phyloP scores from a whole-genome alignment of 2,888 invertebrate species.

The Frankliniella fusca region DNA sequence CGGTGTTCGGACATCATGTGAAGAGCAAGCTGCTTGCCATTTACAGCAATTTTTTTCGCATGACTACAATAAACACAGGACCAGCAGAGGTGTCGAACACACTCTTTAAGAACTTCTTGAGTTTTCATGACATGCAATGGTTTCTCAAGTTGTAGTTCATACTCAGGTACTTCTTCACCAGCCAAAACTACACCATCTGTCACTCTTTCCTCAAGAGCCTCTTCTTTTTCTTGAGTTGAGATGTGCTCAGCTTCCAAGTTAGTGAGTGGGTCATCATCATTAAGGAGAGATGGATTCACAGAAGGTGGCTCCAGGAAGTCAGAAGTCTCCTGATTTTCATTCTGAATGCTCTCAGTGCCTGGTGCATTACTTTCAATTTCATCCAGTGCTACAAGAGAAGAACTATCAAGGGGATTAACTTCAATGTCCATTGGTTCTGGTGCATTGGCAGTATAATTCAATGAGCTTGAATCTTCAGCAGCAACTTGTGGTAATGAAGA shows the following conservation, averaged over 20 bases:
- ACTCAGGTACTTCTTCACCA: constrained; percentile 60
- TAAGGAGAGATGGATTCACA: not conserved
- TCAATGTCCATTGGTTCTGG: constrained; percentile 33
- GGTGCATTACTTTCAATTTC: constrained; percentile 51
- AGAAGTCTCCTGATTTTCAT: not conserved
- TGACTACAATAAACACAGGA: constrained; percentile 82
- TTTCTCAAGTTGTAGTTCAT: constrained; percentile 68
- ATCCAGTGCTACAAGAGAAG: not conserved
- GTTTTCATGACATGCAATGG: constrained; percentile 71
- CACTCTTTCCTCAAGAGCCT: constrained; percentile 27
- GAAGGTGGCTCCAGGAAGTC: not conserved
- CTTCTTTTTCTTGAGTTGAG: not conserved
- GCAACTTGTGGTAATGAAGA: not conserved
- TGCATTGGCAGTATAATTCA: not conserved
- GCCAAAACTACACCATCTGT: constrained; percentile 46
- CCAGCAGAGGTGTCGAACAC: constrained; percentile 63
- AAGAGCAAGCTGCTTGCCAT: constrained; percentile 72
- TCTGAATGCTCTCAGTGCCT: not conserved
- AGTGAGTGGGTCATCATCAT: not conserved
- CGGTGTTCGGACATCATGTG: constrained; percentile 77
- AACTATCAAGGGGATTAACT: no score
- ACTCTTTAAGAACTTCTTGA: constrained; percentile 67
- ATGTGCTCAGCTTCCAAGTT: not conserved
- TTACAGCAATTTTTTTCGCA: constrained; percentile 77
- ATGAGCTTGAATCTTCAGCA: not conserved